Evolutionary conservation across 2,888 invertebrate genomes (phyloP).

Genomic region (Tridacna gigas): DNA sequence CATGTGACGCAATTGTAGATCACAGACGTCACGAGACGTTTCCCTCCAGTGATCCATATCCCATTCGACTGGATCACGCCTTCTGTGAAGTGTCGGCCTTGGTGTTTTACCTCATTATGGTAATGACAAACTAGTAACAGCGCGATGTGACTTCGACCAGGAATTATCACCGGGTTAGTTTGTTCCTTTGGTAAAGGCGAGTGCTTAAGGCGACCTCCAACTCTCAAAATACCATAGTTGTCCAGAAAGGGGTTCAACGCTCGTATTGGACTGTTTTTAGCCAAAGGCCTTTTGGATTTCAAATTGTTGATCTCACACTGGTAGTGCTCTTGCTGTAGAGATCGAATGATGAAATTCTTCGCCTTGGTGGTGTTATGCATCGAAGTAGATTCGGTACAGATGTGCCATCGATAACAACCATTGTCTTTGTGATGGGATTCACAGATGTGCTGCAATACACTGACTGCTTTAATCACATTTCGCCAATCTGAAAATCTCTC

Average conservation of each 20-base stretch:
- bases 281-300: not conserved
- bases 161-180: conserved; percentile 58
- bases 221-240: conserved; percentile 41
- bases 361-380: not conserved
- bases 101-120: conserved; percentile 50
- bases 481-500: not conserved
- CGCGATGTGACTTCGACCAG: conserved; percentile 42
- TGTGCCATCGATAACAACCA: not conserved
- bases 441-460: not conserved
- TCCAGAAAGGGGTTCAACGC: conserved; percentile 38
- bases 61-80: conserved; percentile 43
- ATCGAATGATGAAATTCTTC: conserved; percentile 8
- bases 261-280: conserved; percentile 34
- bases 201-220: conserved; percentile 51
- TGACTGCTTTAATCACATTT: conserved; percentile 2
- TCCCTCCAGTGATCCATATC: conserved; percentile 48
- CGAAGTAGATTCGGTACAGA: not conserved
- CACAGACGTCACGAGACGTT: conserved; percentile 42
- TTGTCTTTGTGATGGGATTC: not conserved
- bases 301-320: not conserved
- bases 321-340: conserved; percentile 26
- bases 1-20: too few species aligned
- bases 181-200: not conserved
- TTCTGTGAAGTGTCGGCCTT: conserved; percentile 54
- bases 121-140: conserved; percentile 40